Evolutionary conservation across 2,888 invertebrate species (phyloP).

Genomic region (Drosophila recens): DNA sequence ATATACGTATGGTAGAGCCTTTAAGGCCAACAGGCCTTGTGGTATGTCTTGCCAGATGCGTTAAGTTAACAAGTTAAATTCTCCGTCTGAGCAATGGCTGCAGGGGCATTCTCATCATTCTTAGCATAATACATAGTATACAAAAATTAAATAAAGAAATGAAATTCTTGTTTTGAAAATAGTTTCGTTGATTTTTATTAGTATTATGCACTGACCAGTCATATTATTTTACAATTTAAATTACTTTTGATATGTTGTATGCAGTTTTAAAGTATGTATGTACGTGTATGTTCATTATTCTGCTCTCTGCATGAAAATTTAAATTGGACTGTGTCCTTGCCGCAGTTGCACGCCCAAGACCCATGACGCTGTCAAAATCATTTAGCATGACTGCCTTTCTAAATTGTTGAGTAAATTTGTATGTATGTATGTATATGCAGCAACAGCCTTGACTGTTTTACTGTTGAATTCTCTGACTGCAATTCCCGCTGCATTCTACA

Average conservation of each 20-base stretch:
- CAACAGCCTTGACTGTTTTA: conserved; percentile 54
- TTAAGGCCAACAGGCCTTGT: conserved; percentile 22
- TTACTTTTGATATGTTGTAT: background rate
- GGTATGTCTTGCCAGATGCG: background rate
- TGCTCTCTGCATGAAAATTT: background rate
- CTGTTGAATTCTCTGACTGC: conserved; percentile 27
- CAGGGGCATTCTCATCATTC: background rate
- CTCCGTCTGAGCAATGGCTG: background rate
- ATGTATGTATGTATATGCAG: conserved; percentile 34
- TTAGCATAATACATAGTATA: background rate
- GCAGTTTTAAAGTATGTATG: background rate
- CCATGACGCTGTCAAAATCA: conserved; percentile 46
- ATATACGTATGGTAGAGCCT: conserved; percentile 6
- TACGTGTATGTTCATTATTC: background rate
- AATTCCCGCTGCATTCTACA: conserved; percentile 6
- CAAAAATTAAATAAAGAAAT: background rate
- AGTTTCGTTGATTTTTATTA: background rate
- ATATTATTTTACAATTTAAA: background rate
- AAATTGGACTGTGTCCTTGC: conserved; percentile 50
- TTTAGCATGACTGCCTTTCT: conserved; percentile 66
- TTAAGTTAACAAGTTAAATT: background rate
- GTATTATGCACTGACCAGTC: background rate
- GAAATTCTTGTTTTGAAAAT: background rate
- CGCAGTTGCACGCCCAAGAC: conserved; percentile 49
- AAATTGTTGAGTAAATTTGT: conserved; percentile 40